Conservation (phyloP, 2,888 invertebrate genomes). For the Craniophora ligustri region DNA sequence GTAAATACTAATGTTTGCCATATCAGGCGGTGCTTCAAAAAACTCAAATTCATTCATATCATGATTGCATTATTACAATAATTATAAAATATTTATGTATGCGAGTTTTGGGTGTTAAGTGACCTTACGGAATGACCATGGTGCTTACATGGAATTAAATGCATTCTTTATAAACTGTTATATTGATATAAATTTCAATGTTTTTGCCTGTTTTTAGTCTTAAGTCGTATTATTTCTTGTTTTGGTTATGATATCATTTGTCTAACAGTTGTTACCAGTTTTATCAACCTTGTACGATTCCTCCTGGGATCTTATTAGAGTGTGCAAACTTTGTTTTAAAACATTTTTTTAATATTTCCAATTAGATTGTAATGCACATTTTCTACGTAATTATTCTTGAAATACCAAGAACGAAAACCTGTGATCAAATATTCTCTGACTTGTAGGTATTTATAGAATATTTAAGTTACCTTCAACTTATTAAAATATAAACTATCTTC, state of each 20-base stretch:
- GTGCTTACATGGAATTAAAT: not conserved
- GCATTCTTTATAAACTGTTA: conserved; percentile 6
- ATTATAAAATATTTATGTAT: conserved; percentile 35
- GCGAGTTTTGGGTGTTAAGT: conserved; percentile 21
- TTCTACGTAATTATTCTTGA: not conserved
- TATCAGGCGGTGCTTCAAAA: conserved; percentile 65
- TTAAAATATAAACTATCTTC: conserved; percentile 5
- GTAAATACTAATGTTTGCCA: conserved; percentile 64
- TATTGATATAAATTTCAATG: conserved; percentile 10
- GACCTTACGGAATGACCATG: conserved; percentile 16
- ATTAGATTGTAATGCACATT: not conserved
- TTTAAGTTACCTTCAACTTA: conserved; percentile 26
- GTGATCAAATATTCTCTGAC: not conserved
- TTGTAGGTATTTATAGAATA: not conserved
- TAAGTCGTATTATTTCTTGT: conserved; percentile 26
- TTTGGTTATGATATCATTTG: conserved; percentile 41
- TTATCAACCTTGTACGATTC: conserved; percentile 43
- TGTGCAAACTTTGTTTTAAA: conserved; percentile 41
- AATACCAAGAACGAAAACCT: too few relatives aligned
- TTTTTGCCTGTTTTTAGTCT: conserved; percentile 24
- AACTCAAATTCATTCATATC: conserved; percentile 46
- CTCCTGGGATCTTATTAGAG: conserved; percentile 64
- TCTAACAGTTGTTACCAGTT: conserved; percentile 21
- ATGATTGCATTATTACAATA: conserved; percentile 38
- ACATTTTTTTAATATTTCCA: conserved; percentile 19